Evolutionary conservation across 1,140 invertebrate species (phyloP).

Genomic region (Goniozus legneri): DNA sequence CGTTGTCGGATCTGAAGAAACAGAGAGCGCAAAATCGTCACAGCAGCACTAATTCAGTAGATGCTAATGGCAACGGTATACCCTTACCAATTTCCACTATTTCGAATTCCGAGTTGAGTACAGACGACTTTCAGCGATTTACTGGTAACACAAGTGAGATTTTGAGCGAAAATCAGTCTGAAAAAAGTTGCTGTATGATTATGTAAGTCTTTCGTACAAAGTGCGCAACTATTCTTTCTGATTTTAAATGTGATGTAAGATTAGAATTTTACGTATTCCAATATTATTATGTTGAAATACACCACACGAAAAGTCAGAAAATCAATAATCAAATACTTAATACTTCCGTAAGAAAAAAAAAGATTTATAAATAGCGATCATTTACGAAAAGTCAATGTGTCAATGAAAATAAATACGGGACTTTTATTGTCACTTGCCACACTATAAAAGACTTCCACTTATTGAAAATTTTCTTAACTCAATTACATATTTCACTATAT

Average conservation of each 20-base stretch:
- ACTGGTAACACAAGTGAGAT: slow-evolving; percentile 66
- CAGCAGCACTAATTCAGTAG: slow-evolving; percentile 51
- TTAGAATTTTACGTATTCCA: not conserved
- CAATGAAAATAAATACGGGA: too few species aligned
- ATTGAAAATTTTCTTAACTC: too few species aligned
- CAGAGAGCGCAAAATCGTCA: slow-evolving; percentile 78
- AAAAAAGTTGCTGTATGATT: slow-evolving; percentile 62
- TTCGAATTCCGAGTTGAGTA: slow-evolving; percentile 43
- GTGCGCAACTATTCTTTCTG: not conserved
- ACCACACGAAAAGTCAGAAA: too few species aligned
- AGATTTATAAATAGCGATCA: too few species aligned
- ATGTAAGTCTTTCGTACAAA: slow-evolving; percentile 33
- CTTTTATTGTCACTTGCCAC: too few species aligned
- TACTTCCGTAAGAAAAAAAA: too few species aligned
- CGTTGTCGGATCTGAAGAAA: slow-evolving; percentile 86
- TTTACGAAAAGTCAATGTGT: too few species aligned
- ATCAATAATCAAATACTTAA: too few species aligned
- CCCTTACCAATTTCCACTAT: slow-evolving; percentile 47
- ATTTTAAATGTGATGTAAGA: too few species aligned
- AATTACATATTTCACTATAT: too few species aligned
- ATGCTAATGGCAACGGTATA: slow-evolving; percentile 52
- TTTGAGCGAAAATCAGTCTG: slow-evolving; percentile 61
- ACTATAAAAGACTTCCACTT: too few species aligned
- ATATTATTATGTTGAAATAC: not conserved
- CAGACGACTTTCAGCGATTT: slow-evolving; percentile 58